phyloP scores from a whole-genome alignment of 2,797 vertebrate genomes.

The Odontamblyopus lacepedii region DNA sequence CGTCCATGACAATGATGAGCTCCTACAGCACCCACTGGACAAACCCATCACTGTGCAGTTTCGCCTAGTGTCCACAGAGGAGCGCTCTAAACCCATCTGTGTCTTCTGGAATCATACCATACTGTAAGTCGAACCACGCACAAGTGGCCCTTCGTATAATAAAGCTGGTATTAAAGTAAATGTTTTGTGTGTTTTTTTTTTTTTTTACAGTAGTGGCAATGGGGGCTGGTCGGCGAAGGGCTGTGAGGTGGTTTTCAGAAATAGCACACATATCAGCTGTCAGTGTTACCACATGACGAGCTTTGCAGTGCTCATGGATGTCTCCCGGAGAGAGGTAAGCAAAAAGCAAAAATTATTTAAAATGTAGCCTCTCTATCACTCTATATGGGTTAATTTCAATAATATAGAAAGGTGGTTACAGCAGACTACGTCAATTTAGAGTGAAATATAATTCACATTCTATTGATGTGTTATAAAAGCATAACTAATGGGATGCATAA shows the following conservation, averaged over 20 bases:
- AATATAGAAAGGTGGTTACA: too few species aligned
- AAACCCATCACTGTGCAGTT: slow-evolving; percentile 94
- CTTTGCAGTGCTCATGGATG: slow-evolving; percentile 94
- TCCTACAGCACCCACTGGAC: slow-evolving; percentile 78
- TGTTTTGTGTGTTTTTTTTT: slow-evolving; percentile 15
- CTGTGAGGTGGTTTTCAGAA: slow-evolving; percentile 91
- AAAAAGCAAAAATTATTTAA: background rate
- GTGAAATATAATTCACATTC: too few species aligned
- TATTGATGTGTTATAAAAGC: too few species aligned
- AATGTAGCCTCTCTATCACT: too few species aligned
- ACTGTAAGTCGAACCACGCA: slow-evolving; percentile 77
- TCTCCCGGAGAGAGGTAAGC: slow-evolving; percentile 90
- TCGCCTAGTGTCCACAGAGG: slow-evolving; percentile 88
- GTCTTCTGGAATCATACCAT: slow-evolving; percentile 97
- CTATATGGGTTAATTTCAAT: too few species aligned
- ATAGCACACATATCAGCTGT: slow-evolving; percentile 92
- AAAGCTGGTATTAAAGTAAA: background rate
- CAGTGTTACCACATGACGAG: slow-evolving; percentile 97
- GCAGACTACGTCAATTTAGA: too few species aligned
- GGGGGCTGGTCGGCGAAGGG: slow-evolving; percentile 94
- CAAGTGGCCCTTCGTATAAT: background rate
- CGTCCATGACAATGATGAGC: slow-evolving; percentile 82
- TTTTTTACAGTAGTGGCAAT: slow-evolving; percentile 66
- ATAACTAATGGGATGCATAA: too few species aligned
- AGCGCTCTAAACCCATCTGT: slow-evolving; percentile 94